Evolutionary conservation across 2,797 vertebrate species (phyloP).

Genomic region (Megaceryle alcyon): DNA sequence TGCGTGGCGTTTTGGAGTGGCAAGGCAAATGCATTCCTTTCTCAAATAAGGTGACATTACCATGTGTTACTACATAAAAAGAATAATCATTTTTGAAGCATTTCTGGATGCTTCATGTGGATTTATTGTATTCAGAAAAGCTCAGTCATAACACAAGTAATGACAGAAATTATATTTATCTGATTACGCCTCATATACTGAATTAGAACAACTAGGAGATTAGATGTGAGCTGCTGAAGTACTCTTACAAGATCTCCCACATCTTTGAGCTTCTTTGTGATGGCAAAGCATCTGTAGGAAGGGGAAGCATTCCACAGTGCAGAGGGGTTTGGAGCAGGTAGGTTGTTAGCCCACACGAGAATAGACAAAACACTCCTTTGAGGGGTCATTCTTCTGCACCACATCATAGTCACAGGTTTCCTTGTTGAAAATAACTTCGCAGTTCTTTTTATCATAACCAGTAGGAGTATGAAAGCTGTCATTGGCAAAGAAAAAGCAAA

Average conservation of each 20-base stretch:
- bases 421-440: not conserved
- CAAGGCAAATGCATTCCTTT: not conserved
- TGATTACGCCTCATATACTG: not conserved
- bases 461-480: not conserved
- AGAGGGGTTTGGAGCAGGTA: not conserved
- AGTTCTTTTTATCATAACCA: not conserved
- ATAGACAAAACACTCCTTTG: fast-evolving
- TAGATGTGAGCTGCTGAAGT: not conserved
- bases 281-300: not conserved
- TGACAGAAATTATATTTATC: not conserved
- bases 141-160: not conserved
- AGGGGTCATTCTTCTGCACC: not conserved
- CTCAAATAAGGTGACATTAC: not conserved
- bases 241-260: not conserved
- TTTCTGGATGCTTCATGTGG: not conserved
- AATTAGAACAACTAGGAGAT: not conserved
- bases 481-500: not conserved
- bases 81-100: not conserved
- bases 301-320: not conserved
- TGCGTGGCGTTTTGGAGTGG: not conserved
- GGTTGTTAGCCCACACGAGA: not conserved
- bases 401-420: not conserved
- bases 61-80: not conserved
- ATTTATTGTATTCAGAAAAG: constrained; percentile 12
- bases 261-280: not conserved